phyloP scores from a whole-genome alignment of 2,888 invertebrate species.

The Cephus rjabovi region DNA sequence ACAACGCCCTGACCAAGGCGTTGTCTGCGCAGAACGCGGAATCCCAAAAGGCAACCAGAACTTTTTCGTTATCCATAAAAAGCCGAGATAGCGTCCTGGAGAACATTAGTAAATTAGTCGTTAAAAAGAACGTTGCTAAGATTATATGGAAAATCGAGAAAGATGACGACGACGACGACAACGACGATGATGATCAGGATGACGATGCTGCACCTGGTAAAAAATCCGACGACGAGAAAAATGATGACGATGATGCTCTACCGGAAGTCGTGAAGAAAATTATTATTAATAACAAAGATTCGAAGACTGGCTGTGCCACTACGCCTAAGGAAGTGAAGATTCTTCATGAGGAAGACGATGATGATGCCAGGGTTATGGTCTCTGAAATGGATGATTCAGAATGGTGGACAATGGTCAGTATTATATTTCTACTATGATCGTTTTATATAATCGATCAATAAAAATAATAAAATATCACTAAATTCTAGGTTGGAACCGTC shows the following conservation, averaged over 20 bases:
- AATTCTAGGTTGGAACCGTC: conserved; percentile 53
- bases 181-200: conserved; percentile 28
- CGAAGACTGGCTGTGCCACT: conserved; percentile 49
- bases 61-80: conserved; percentile 46
- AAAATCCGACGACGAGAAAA: conserved; percentile 19
- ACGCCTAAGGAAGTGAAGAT: conserved; percentile 42
- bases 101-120: conserved; percentile 40
- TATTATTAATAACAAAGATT: background rate
- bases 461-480: background rate
- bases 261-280: conserved; percentile 42
- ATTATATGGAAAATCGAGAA: conserved; percentile 42
- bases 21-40: conserved; percentile 39
- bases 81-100: conserved; percentile 35
- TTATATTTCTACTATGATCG: background rate
- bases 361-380: conserved; percentile 43
- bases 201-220: background rate
- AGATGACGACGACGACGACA: conserved; percentile 28
- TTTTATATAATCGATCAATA: background rate
- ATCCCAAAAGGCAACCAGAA: conserved; percentile 30
- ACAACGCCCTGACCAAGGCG: conserved; percentile 48
- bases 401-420: conserved; percentile 60
- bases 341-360: conserved; percentile 42
- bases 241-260: conserved; percentile 25
- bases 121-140: conserved; percentile 42
- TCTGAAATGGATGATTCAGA: conserved; percentile 55